Percentiles rank a stretch among this genome's conserved stretches.
Evolutionary conservation across 2,888 invertebrate genomes (phyloP).

Genomic region (Ophioninae sp.): DNA sequence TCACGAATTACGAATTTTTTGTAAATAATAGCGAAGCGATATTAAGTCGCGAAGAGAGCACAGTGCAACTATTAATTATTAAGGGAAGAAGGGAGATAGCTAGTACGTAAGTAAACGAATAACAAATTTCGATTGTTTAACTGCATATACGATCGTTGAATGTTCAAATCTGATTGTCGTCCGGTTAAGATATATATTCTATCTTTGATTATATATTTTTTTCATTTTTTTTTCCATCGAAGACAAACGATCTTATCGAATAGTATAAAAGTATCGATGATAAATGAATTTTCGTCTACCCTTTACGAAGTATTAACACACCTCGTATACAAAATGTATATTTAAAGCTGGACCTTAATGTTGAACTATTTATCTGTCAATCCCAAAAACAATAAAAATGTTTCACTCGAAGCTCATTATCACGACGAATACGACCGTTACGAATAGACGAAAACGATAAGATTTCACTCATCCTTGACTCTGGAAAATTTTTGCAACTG

Average conservation of each 20-base stretch:
- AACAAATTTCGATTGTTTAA: constrained; percentile 71
- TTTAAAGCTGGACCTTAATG: constrained; percentile 11
- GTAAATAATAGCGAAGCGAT: constrained; percentile 41
- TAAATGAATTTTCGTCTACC: constrained; percentile 32
- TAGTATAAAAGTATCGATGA: constrained; percentile 10
- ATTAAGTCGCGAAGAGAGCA: constrained; percentile 23
- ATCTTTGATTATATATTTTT: constrained; percentile 16
- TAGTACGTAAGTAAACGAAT: constrained; percentile 41
- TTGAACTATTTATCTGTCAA: constrained; percentile 16
- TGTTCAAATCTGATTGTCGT: constrained; percentile 66
- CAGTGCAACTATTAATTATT: constrained; percentile 45
- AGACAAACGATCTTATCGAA: constrained; percentile 4
- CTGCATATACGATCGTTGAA: constrained; percentile 74
- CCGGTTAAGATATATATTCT: constrained; percentile 40
- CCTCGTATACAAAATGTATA: constrained; percentile 1
- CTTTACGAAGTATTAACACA: constrained; percentile 13
- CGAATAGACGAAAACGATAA: constrained; percentile 3
- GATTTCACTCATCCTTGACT: not conserved
- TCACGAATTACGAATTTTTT: constrained; percentile 54
- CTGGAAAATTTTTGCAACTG: not conserved
- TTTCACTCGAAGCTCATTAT: constrained; percentile 34
- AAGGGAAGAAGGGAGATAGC: constrained; percentile 45
- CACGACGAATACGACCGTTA: constrained; percentile 17
- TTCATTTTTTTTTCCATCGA: constrained; percentile 2
- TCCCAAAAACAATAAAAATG: constrained; percentile 32